Evolutionary conservation across 2,797 vertebrate genomes (phyloP).

Genomic region (Acridotheres tristis): DNA sequence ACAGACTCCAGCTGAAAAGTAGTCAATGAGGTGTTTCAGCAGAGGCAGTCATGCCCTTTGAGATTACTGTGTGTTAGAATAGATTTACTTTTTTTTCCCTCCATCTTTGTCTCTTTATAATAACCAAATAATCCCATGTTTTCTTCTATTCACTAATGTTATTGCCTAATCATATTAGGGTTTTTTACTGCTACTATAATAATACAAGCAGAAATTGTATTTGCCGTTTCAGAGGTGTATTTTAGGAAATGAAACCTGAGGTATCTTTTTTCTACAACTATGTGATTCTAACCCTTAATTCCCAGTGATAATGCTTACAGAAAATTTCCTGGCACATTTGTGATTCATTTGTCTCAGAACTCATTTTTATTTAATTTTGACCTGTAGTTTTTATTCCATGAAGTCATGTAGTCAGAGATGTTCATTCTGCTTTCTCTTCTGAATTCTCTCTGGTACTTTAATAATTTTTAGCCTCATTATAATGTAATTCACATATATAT

Average conservation of each 20-base stretch:
- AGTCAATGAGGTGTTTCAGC: neutral
- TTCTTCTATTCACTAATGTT: neutral
- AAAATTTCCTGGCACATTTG: neutral
- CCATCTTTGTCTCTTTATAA: neutral
- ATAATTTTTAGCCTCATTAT: neutral
- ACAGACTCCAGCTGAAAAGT: neutral
- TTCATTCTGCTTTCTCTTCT: neutral
- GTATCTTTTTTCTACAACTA: neutral
- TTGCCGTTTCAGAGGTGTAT: neutral
- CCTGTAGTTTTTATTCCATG: neutral
- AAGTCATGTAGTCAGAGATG: neutral
- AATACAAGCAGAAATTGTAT: neutral
- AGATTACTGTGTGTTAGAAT: neutral
- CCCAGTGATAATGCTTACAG: neutral
- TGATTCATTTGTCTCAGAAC: neutral
- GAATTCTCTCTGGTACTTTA: neutral
- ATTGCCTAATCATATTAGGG: neutral
- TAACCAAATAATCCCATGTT: neutral
- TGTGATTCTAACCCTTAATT: neutral
- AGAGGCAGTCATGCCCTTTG: neutral
- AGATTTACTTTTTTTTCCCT: neutral
- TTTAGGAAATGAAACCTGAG: neutral
- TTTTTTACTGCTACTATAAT: neutral
- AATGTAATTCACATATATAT: neutral
- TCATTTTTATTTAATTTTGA: slow-evolving; percentile 26